Evolutionary conservation across 2,113 vertebrate species (phyloP), one percentile per base, ranked within the genome.

Genomic region (Brachyhypopomus gauderio): DNA sequence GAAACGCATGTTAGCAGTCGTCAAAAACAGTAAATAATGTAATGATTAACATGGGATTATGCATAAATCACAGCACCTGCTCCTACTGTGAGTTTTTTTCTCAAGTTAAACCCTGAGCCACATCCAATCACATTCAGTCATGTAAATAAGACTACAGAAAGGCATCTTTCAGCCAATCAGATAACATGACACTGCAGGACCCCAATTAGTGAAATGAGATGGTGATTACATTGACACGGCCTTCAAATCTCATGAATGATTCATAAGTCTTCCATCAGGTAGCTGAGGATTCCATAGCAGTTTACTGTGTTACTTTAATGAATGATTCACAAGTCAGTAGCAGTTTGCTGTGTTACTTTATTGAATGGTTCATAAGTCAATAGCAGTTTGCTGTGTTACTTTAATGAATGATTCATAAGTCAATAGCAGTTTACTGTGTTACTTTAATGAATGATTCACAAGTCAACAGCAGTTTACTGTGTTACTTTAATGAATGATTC

Each of bases 181-280:
- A 69, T 77, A 62, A 73, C 74, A 60, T 75, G 63, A 77, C 60
- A 62, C 72, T 14, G 41, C 59, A 36, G 73, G 69, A 78, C 36
- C 52, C 48, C 58, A 25, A 81, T 81, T 74, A 85, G 48, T 66
- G 69, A 59, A 56, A 72, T 77, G 45, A 73, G 79, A 55, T 52
- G 23, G 48, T 81, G 78, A 77, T 77, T 83, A 74, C 55, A 62
- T 36, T 75, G 20, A 79, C 73, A 79, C 66, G 72, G 80, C 67
- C 75, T 82, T 19, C 22, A 63, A 64, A 20, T 25, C 12, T 77
- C 34, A 77, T 84, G 67, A 81, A 77, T 84, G 77, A 84, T 84
- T 77, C 73, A 79, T 30, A 70, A 63, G 62, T 70, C 41, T 62
- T 60, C 52, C 36, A 55, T 74, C 72, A 79, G 71, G 72, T 75